A percentile compares a stretch with the other conserved stretches of the same genome.
These are phyloP conservation scores for Silvanus unidentatus DNA, from an alignment of 2,888 invertebrate genomes.

Conservation along the genomic window DNA sequence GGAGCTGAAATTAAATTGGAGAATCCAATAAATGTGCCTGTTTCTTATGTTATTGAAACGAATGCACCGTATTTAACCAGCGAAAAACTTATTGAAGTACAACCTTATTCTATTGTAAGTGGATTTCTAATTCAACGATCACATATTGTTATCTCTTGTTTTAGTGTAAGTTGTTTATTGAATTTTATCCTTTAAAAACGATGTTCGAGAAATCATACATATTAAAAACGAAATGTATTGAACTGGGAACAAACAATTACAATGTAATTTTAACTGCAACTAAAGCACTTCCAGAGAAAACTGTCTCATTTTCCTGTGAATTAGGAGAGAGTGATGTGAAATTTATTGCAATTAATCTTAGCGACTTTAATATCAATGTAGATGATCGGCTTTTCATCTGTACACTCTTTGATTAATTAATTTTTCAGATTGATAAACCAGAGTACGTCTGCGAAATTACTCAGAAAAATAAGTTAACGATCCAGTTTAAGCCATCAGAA, in stretches of 20 bases:
- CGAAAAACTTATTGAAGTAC: constrained; percentile 24
- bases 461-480: constrained; percentile 22
- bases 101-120: constrained; percentile 36
- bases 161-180: constrained; percentile 25
- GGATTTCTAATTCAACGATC: neutral
- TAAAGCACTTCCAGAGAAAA: constrained; percentile 28
- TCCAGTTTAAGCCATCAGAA: constrained; percentile 35
- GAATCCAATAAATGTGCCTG: constrained; percentile 38
- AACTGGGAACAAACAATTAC: constrained; percentile 53
- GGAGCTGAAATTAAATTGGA: constrained; percentile 32
- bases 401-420: constrained; percentile 24
- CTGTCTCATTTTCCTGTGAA: constrained; percentile 26
- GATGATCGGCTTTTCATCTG: constrained; percentile 5
- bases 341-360: constrained; percentile 24
- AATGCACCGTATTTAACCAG: constrained; percentile 24
- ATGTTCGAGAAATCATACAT: constrained; percentile 27
- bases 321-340: constrained; percentile 27
- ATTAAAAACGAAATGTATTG: constrained; percentile 41
- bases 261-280: constrained; percentile 36
- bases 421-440: constrained; percentile 25
- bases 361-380: constrained; percentile 23
- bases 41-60: constrained; percentile 32
- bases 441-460: constrained; percentile 16
- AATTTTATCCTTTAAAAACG: constrained; percentile 29
- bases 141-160: constrained; percentile 5